phyloP scores from a whole-genome alignment of 2,797 vertebrate genomes.

The Leptoclinus maculatus region DNA sequence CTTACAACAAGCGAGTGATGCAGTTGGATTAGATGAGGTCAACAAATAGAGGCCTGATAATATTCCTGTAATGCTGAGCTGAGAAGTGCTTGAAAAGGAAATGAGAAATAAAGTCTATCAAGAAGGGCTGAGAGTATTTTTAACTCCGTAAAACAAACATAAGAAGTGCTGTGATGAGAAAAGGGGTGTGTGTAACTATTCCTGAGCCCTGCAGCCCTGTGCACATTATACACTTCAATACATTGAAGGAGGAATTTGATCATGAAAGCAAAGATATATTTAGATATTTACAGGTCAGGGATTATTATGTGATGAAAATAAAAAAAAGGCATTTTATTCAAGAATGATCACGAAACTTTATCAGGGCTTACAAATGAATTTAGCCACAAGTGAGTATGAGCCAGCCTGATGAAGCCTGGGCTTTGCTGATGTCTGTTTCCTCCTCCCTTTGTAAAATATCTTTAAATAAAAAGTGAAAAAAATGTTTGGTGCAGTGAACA shows the following conservation, averaged over 20 bases:
- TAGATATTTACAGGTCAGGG: background rate
- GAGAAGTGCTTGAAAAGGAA: slow-evolving; percentile 23
- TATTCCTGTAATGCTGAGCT: slow-evolving; percentile 1
- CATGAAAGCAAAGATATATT: background rate
- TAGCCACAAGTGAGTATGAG: background rate
- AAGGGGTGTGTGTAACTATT: background rate
- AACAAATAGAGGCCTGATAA: background rate
- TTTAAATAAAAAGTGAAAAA: background rate
- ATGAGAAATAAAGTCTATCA: slow-evolving; percentile 10
- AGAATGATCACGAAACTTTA: background rate
- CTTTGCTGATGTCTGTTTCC: background rate
- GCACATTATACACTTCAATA: background rate
- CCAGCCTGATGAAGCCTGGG: background rate
- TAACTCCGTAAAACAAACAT: slow-evolving; percentile 1
- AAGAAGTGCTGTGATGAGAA: background rate
- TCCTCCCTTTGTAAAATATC: background rate
- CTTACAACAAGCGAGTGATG: background rate
- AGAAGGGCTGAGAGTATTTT: background rate
- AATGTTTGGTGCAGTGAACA: background rate
- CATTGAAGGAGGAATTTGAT: background rate
- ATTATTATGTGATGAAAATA: background rate
- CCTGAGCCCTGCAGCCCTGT: too few relatives aligned
- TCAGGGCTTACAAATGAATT: background rate
- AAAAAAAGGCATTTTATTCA: background rate
- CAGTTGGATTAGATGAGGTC: slow-evolving; percentile 1